Base-by-base conservation (phyloP, 2,888 invertebrate genomes). In the Erebia ligea region DNA sequence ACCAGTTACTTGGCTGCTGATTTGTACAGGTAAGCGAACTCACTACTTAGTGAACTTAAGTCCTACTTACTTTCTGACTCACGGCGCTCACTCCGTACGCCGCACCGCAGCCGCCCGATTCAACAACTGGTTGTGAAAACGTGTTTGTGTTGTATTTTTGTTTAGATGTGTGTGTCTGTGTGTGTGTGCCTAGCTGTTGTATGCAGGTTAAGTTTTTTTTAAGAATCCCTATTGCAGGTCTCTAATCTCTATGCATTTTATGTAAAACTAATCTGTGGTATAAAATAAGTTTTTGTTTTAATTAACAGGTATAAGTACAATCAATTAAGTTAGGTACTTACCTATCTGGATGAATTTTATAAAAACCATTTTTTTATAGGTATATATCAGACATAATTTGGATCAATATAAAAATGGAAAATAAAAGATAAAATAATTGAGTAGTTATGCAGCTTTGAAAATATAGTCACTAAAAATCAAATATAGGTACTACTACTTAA, bases 21-120 rank as follows among this genome's bases (percentile, higher is more conserved):
- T 91, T 85, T 91, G 90, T 87, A 84, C 91, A 90, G 92, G 92
- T 93, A 92, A 92, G 91, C 85, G 86, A 62, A 48, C 15, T 62
- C 19, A 62, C 62, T 62, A 48, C 62, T 62, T 62, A 92, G 91
- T 85, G 86, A 82, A 80, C 76, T 75, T 75, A 76, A 77, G 84
- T 82, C 85, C 83, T 85, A 85, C 86, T 75, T 86, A 85, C 79
- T 87, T 86, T 87, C 88, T 89, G 90, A 89, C 81, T 90, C 88
- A 87, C 86, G 81, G 85, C 81, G 81, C 81, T 34, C 34, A 34
- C 34, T 79, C 79, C 81, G 80, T 77, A 71, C 77, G 75, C 76
- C 78, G 73, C 67, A 69, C 69, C 73, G 59, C 73, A 66, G 74
- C 75, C 74, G 74, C 70, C 71, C 70, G 75, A 72, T 72, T 70